These are phyloP conservation scores for Uromys caudimaculatus DNA, from an alignment of 2,797 vertebrate species.

Conservation along the genomic window DNA sequence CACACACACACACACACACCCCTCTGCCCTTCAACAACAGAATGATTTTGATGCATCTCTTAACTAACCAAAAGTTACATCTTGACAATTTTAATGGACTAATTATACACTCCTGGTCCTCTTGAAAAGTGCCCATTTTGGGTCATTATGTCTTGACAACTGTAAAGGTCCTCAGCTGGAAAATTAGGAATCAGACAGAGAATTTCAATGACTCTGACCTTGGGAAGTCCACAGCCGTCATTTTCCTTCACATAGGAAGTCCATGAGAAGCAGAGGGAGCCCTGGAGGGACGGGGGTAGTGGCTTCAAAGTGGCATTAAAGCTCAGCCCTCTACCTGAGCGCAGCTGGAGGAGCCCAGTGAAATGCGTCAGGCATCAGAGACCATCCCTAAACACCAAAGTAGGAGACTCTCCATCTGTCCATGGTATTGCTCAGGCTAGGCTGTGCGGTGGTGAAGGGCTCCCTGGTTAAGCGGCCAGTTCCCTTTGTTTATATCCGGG, in stretches of 20 bases:
- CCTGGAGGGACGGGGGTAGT: conserved; percentile 48
- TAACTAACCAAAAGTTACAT: conserved; percentile 87
- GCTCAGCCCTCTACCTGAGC: conserved; percentile 60
- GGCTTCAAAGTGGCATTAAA: neutral
- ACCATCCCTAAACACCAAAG: neutral
- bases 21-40: conserved; percentile 73
- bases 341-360: neutral
- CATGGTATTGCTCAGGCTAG: neutral
- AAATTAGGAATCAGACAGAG: conserved; percentile 83
- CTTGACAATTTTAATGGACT: conserved; percentile 87
- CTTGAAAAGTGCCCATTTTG: conserved; percentile 84
- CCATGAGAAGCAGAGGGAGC: conserved; percentile 2
- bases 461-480: neutral
- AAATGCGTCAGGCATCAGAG: fast-evolving
- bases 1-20: neutral
- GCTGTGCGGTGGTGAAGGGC: neutral
- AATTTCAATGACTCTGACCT: conserved; percentile 84
- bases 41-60: conserved; percentile 86
- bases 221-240: conserved; percentile 71
- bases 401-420: too few species aligned
- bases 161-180: conserved; percentile 84
- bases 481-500: neutral
- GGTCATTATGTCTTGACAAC: conserved; percentile 84
- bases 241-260: conserved; percentile 42
- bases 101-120: conserved; percentile 86